Evolutionary conservation across 2,113 vertebrate genomes (phyloP).

Genomic region (Albula glossodonta): DNA sequence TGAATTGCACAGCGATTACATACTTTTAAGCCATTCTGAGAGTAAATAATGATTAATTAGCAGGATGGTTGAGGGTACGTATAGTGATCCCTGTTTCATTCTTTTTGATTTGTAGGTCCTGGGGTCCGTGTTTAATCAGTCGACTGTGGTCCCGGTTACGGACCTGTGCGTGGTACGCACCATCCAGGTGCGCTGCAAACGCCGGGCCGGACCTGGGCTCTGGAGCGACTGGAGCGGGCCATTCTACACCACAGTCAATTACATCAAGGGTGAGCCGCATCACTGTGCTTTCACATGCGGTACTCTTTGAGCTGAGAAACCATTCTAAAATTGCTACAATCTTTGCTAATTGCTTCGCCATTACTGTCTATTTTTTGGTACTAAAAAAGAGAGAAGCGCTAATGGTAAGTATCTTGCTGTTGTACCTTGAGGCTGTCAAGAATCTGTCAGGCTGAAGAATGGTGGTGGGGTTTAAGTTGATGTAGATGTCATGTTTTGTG

Average conservation of each 20-base stretch:
- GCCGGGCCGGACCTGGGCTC: conserved; percentile 62
- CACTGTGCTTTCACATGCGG: background rate
- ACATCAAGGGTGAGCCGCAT: conserved; percentile 73
- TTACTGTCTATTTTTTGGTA: background rate
- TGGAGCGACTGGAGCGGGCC: conserved; percentile 87
- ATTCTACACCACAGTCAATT: conserved; percentile 63
- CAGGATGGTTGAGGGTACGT: background rate
- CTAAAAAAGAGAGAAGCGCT: background rate
- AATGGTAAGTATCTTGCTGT: background rate
- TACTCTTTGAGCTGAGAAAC: no score
- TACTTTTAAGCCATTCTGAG: background rate
- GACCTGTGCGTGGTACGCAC: conserved; percentile 71
- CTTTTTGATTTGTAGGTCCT: conserved; percentile 51
- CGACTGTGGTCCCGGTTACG: conserved; percentile 49
- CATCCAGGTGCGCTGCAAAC: conserved; percentile 78
- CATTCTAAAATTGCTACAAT: no score
- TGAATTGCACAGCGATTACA: background rate
- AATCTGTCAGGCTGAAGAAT: background rate
- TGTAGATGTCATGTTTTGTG: background rate
- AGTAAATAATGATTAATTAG: background rate
- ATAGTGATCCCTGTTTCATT: background rate
- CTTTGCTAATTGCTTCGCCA: no score
- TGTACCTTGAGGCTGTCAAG: background rate
- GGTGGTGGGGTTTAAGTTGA: background rate
- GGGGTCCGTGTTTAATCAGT: conserved; percentile 36